These are phyloP conservation scores for Polydrusus pterygomalis DNA, from an alignment of 2,888 invertebrate species.

Conservation along the genomic window DNA sequence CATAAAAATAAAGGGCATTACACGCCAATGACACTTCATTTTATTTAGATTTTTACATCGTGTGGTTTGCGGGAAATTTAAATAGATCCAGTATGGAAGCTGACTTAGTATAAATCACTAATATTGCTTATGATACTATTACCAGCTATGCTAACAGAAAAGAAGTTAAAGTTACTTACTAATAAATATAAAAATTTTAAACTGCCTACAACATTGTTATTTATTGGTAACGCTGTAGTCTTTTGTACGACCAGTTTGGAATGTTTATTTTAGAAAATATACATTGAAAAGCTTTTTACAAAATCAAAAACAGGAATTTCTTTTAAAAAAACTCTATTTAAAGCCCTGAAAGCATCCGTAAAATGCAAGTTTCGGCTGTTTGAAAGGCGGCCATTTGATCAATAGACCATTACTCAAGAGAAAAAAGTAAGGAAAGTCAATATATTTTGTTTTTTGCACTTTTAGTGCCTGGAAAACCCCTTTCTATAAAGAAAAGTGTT, in stretches of 20 bases:
- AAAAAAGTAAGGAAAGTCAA: constrained; percentile 23
- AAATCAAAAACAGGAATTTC: constrained; percentile 33
- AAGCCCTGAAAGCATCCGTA: constrained; percentile 45
- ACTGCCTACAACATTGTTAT: neutral
- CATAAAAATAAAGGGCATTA: too few relatives aligned
- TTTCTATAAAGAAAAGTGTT: neutral
- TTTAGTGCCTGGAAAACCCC: neutral
- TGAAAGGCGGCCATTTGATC: constrained; percentile 40
- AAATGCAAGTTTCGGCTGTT: constrained; percentile 49
- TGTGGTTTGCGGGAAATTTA: too few relatives aligned
- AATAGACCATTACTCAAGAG: constrained; percentile 44
- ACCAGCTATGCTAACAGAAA: too few relatives aligned
- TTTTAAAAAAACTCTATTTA: constrained; percentile 43
- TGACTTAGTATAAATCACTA: too few relatives aligned
- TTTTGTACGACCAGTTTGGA: neutral
- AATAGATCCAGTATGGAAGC: too few relatives aligned
- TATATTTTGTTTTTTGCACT: constrained; percentile 23
- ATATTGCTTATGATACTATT: too few relatives aligned
- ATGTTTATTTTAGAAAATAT: constrained; percentile 8
- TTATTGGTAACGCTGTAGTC: neutral
- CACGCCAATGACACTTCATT: too few relatives aligned
- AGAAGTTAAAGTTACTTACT: too few relatives aligned
- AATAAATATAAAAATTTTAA: too few relatives aligned
- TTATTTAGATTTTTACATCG: too few relatives aligned
- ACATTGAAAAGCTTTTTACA: constrained; percentile 44